Evolutionary conservation across 2,888 invertebrate genomes (phyloP).

Genomic region (Eupithecia pulchellata): DNA sequence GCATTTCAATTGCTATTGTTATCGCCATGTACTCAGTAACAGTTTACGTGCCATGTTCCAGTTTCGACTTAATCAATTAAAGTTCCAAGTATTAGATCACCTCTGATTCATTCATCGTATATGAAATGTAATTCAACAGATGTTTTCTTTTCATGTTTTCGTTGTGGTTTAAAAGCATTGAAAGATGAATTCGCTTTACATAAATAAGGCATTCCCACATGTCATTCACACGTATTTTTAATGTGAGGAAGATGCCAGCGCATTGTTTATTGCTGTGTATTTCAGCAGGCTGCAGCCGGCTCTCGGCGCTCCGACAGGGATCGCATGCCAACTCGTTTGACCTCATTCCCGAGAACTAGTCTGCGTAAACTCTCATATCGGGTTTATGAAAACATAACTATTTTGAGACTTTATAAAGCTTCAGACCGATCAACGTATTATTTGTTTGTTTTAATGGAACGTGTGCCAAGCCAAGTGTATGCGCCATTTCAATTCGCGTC

Average conservation of each 20-base stretch:
- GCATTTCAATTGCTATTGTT: constrained; percentile 60
- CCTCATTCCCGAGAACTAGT: constrained; percentile 78
- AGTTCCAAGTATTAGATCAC: constrained; percentile 42
- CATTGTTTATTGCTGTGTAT: constrained; percentile 71
- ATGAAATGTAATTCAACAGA: neutral
- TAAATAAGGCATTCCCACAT: constrained; percentile 32
- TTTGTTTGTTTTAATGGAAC: constrained; percentile 75
- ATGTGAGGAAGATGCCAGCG: constrained; percentile 56
- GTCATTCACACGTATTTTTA: constrained; percentile 43
- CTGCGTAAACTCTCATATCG: constrained; percentile 81
- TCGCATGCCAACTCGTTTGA: constrained; percentile 80
- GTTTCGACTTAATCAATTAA: constrained; percentile 39
- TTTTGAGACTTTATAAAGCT: constrained; percentile 73
- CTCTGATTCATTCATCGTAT: constrained; percentile 36
- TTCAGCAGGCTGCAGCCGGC: constrained; percentile 55
- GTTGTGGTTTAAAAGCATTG: constrained; percentile 8
- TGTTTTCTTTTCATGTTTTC: constrained; percentile 6
- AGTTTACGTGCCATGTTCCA: constrained; percentile 30
- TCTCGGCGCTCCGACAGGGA: constrained; percentile 49
- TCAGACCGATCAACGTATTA: constrained; percentile 73
- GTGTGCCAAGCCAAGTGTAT: constrained; percentile 79
- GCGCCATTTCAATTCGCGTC: constrained; percentile 59
- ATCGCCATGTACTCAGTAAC: constrained; percentile 46
- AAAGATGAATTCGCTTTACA: constrained; percentile 25
- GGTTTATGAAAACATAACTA: constrained; percentile 80